Base-by-base conservation (phyloP, 2,888 invertebrate genomes). In the Limnephilus marmoratus region DNA sequence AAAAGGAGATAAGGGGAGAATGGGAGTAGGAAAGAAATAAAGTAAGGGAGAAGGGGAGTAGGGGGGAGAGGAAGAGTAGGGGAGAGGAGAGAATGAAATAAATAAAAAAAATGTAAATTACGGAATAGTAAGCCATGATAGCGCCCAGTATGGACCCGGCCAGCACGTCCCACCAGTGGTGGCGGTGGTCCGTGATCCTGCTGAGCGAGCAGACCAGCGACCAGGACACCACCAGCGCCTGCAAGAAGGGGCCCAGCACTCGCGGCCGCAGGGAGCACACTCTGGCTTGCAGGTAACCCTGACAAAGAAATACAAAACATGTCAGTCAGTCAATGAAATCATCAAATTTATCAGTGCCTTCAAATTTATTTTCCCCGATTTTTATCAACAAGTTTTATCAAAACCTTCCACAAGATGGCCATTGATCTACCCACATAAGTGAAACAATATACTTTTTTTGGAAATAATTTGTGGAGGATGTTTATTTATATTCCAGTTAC, bases 121-220 rank as follows among this genome's bases (percentile, higher is more conserved):
- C 97, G 94, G 97, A 96, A 94, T 97, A 97, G 29, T 96, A 93
- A 45, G 96, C 97, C 92, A 96, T 96, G 34, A 96, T 94, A 0
- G 96, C 93, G 0, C 98, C 98, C 94, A 98, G 95, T 0, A 95
- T 91, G 0, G 95, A 95, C 0, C 98, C 98, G 45, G 96, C 96
- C 0, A 97, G 95, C 0, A 98, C 98, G 94, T 98, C 98, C 97
- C 98, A 98, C 97, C 98, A 98, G 94, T 98, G 98, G 94, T 98
- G 98, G 41, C 98, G 95, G 94, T 97, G 96, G 95, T 98, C 98
- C 0, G 97, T 96, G 93, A 98, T 96, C 93, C 98, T 95, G 24
- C 97, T 97, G 80, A 97, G 95, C 0, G 97, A 97, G 94, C 97
- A 97, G 68, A 97, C 95, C 0, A 97, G 95, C 0, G 97, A 96